These are phyloP conservation scores for Geococcyx californianus DNA, from an alignment of 2,113 vertebrate species.

Conservation along the genomic window DNA sequence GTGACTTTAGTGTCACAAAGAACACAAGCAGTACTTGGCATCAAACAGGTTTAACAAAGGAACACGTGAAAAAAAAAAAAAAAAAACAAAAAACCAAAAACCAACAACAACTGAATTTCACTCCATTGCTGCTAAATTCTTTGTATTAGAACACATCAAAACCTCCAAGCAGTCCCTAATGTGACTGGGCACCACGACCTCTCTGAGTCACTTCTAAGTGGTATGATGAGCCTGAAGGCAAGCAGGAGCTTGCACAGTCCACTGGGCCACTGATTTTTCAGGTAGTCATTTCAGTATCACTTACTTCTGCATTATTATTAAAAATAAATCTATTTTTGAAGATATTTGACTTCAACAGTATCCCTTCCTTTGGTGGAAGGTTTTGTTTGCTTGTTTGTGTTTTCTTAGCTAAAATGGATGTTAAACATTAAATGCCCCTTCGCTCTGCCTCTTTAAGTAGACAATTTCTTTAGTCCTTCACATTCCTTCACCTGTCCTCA, in stretches of 20 bases:
- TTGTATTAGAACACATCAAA: not conserved
- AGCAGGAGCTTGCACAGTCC: not conserved
- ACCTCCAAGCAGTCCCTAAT: not conserved
- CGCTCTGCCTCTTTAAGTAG: not conserved
- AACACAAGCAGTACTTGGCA: not conserved
- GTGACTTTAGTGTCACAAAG: not conserved
- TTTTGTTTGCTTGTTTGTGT: not conserved
- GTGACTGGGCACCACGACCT: not conserved
- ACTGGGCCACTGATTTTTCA: not conserved
- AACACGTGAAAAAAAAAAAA: not conserved
- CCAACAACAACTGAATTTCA: not conserved
- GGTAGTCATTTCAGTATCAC: not conserved
- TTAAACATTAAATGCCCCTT: not conserved
- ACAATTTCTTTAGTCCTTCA: not conserved
- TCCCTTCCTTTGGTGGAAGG: not conserved
- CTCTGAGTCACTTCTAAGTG: not conserved
- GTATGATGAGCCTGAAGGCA: not conserved
- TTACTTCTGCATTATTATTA: not conserved
- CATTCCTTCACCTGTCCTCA: slow-evolving; percentile 61
- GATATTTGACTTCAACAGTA: not conserved
- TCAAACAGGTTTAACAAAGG: not conserved
- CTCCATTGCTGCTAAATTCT: not conserved
- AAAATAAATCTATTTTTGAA: not conserved
- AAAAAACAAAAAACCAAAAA: not conserved
- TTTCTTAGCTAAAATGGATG: not conserved